Base-by-base conservation (phyloP, 2,113 vertebrate genomes). In the Calyptommatus sinebrachiatus region DNA sequence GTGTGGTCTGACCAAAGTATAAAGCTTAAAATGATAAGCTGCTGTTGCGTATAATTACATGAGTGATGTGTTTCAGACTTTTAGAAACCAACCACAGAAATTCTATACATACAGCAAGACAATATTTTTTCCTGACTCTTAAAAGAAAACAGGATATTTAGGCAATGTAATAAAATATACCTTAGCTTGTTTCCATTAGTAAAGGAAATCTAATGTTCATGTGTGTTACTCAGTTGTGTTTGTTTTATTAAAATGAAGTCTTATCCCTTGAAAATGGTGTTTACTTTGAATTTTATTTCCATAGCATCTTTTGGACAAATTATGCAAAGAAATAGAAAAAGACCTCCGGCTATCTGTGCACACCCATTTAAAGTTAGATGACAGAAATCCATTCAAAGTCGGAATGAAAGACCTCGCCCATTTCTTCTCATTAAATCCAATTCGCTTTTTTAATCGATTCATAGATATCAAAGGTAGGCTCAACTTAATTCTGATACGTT, bases 301-400 rank as follows among this genome's bases (percentile, higher is more conserved):
- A 46, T 57, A 99, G 98, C 97, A 98, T 86, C 90, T 99, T 83
- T 90, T 99, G 89, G 96, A 99, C 87, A 99, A 98, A 83, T 93
- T 99, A 71, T 99, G 98, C 92, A 99, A 99, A 90, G 98, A 99
- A 92, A 99, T 99, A 21, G 98, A 99, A 92, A 99, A 99, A 83
- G 98, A 99, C 84, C 90, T 99, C 63, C 97, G 98, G 46, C 96
- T 99, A 5, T 99, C 98, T 29, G 98, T 99, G 76, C 98, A 99
- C 87, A 99, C 97, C 0, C 98, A 99, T 80, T 93, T 99, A 73
- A 99, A 99, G 83, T 93, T 99, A 72, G 98, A 99, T 28, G 98
- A 99, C 93, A 95, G 98, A 87, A 99, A 99, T 90, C 98, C 98
- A 26, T 99, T 99, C 93, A 97, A 95, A 96, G 98, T 98, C 1